Percentiles rank a stretch among this genome's conserved stretches.
phyloP scores from a whole-genome alignment of 2,113 vertebrate species.

The Capra hircus region DNA sequence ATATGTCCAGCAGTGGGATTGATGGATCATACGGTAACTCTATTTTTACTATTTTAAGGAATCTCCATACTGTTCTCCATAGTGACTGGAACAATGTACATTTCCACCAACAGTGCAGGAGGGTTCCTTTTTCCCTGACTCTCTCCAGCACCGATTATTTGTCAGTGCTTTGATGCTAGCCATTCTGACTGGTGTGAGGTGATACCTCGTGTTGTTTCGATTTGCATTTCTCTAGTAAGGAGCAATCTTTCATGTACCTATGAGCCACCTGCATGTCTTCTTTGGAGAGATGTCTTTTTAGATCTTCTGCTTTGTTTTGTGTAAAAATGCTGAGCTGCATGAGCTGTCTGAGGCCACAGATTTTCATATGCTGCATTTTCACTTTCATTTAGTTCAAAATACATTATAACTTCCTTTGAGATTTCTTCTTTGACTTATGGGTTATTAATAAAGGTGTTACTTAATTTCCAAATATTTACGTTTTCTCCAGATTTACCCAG shows the following conservation, averaged over 20 bases:
- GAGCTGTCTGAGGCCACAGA: background rate
- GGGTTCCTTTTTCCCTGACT: background rate
- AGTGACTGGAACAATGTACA: background rate
- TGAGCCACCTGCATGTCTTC: background rate
- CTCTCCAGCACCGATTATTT: background rate
- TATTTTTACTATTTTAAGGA: background rate
- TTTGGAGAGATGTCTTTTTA: background rate
- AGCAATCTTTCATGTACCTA: background rate
- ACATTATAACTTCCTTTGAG: background rate
- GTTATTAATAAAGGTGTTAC: background rate
- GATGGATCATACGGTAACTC: background rate
- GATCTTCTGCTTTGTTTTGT: background rate
- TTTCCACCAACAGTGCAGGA: background rate
- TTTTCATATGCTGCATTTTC: background rate
- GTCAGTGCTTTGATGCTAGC: background rate
- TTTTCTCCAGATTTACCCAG: background rate
- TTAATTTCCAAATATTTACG: conserved; percentile 11
- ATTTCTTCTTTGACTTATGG: background rate
- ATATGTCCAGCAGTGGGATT: background rate
- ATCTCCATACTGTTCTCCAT: background rate
- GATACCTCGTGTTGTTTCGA: background rate
- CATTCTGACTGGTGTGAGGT: background rate
- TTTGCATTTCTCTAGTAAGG: background rate
- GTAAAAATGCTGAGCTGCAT: background rate
- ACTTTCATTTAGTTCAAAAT: conserved; percentile 26